Evolutionary conservation across 2,113 vertebrate genomes (phyloP).

Genomic region (Phylloscopus trochilus): DNA sequence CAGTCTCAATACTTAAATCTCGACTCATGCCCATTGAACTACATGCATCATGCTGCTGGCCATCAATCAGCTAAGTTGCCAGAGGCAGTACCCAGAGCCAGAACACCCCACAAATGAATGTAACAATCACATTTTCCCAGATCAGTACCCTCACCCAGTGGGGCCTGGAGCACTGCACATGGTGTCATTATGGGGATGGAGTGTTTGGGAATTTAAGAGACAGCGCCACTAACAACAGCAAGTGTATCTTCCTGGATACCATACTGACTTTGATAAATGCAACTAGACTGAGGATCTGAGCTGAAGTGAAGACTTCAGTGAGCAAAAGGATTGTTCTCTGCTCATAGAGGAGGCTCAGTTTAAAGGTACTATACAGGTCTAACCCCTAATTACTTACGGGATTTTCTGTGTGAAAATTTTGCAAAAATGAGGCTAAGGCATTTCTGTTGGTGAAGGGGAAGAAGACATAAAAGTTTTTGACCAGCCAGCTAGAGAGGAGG

Average conservation of each 20-base stretch:
- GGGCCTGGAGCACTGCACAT: not conserved
- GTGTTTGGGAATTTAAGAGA: not conserved
- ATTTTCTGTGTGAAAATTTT: not conserved
- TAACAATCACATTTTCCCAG: not conserved
- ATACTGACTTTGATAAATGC: not conserved
- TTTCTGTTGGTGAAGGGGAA: not conserved
- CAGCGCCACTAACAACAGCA: not conserved
- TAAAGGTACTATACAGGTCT: not conserved
- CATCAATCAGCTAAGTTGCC: not conserved
- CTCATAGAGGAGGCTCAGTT: not conserved
- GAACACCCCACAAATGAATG: not conserved
- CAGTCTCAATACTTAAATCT: not conserved
- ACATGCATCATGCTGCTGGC: not conserved
- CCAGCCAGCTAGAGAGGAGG: rapidly evolving
- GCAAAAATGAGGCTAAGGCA: not conserved
- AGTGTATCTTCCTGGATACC: rapidly evolving
- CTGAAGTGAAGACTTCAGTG: not conserved
- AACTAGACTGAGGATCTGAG: not conserved
- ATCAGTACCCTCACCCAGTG: not conserved
- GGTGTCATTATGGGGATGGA: not conserved
- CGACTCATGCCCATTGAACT: rapidly evolving
- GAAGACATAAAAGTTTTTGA: not conserved
- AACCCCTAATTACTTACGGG: not conserved
- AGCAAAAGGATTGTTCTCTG: not conserved
- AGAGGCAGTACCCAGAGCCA: not conserved